Base-by-base conservation (phyloP, 2,888 invertebrate genomes). In the Cheilosia scutellata region DNA sequence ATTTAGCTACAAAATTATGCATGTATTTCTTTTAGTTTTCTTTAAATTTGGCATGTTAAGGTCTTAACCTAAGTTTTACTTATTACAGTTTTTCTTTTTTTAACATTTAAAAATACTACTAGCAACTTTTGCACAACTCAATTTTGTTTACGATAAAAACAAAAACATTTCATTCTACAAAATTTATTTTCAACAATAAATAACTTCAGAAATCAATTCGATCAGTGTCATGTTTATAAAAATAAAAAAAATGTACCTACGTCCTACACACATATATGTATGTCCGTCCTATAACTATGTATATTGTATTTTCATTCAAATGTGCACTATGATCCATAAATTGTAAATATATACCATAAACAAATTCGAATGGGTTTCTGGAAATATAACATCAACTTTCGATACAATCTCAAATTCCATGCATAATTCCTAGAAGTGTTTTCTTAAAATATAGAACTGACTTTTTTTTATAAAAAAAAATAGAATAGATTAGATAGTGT, bases 131-230 rank as follows among this genome's bases (percentile, higher is more conserved):
- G 66, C 66, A 68, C 66, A 55, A 11, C 6, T 29, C 42, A 20
- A 27, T 55, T 55, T 55, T 20, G 33, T 42, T 49, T 58, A 33
- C n/a, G 58, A 71, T 5, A 57, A 47, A 57, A 42, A 62, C n/a
- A 42, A 40, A 25, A 9, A 6, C 16, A 55, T 42, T 20, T 49
- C 27, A 55, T 49, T 42, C 13, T 58, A 29, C n/a, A 55, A 11
- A 57, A 3, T 6, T 5, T 13, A 31, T 25, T 6, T 57, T 33
- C 20, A 44, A n/a, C 7, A 68, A 31, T 16, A 31, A 68, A 31
- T 16, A 31, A 25, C 7, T 40, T 68, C 82, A 78, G 82, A 83
- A 83, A 83, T 78, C 82, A 74, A 57, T 83, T 83, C 77, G 82
- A 78, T 74, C 9, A 31, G 33, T 57, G 4, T 20, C 3, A 66